Conservation (phyloP, 2,113 vertebrate genomes). For the Naja naja region DNA sequence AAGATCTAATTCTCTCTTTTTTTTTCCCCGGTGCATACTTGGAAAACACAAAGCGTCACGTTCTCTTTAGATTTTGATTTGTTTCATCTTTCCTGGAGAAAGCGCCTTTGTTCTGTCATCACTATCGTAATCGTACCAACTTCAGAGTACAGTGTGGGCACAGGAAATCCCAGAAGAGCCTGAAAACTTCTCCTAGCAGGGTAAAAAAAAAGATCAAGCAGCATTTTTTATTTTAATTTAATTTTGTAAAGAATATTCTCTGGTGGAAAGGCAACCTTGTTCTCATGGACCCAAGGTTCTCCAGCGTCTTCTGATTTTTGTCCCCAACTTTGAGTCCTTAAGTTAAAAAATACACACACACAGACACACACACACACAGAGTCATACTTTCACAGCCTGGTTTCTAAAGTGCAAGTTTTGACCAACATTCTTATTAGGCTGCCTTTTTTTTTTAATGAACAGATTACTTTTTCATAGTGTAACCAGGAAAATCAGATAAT, state of each 20-base stretch:
- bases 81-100: neutral
- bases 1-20: neutral
- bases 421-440: slow-evolving; percentile 62
- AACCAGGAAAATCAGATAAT: slow-evolving; percentile 79
- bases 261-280: neutral
- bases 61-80: neutral
- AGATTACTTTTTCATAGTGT: slow-evolving; percentile 75
- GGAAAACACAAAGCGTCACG: neutral
- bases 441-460: no score
- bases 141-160: neutral
- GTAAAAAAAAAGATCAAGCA: neutral
- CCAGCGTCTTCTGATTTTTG: neutral
- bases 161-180: neutral
- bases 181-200: neutral
- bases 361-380: slow-evolving; percentile 59
- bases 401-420: slow-evolving; percentile 70
- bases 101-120: slow-evolving; percentile 13
- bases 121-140: neutral
- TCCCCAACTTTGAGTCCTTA: slow-evolving; percentile 46
- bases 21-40: neutral
- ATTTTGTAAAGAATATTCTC: slow-evolving; percentile 4
- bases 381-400: slow-evolving; percentile 54
- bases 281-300: neutral
- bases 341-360: slow-evolving; percentile 62
- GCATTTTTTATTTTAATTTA: neutral